phyloP scores from a whole-genome alignment of 1,140 invertebrate genomes.

The Macrocentrus cingulum region DNA sequence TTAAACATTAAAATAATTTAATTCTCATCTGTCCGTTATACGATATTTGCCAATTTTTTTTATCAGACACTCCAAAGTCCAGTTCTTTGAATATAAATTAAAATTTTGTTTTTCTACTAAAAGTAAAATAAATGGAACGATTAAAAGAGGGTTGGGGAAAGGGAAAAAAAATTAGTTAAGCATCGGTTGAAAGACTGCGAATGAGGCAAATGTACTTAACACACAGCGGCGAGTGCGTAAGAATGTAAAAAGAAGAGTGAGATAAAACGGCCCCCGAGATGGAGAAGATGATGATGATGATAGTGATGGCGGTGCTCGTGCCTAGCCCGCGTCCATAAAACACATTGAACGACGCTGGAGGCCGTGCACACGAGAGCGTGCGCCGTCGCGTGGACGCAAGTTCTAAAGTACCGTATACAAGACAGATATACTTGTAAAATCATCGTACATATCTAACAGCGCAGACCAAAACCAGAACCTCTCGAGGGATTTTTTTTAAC shows the following conservation, averaged over 20 bases:
- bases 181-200: too few species aligned
- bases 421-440: conserved; percentile 4
- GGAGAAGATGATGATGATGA: conserved; percentile 19
- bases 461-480: too few species aligned
- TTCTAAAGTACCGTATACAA: neutral
- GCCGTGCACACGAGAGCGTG: neutral
- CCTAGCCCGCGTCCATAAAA: conserved; percentile 41
- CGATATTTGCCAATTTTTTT: too few species aligned
- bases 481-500: too few species aligned
- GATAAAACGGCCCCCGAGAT: conserved; percentile 12
- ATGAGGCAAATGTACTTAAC: neutral
- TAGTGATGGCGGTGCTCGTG: conserved; percentile 34
- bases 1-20: too few species aligned
- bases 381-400: conserved; percentile 23
- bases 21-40: too few species aligned
- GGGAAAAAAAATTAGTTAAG: too few species aligned
- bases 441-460: neutral
- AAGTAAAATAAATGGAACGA: too few species aligned
- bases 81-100: too few species aligned
- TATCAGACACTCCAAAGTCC: too few species aligned
- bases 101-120: too few species aligned
- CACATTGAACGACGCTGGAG: conserved; percentile 6
- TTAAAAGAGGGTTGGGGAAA: too few species aligned
- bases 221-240: neutral
- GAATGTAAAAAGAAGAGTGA: conserved; percentile 20